Base-by-base conservation (phyloP, 2,888 invertebrate genomes). In the Orthosia incerta region DNA sequence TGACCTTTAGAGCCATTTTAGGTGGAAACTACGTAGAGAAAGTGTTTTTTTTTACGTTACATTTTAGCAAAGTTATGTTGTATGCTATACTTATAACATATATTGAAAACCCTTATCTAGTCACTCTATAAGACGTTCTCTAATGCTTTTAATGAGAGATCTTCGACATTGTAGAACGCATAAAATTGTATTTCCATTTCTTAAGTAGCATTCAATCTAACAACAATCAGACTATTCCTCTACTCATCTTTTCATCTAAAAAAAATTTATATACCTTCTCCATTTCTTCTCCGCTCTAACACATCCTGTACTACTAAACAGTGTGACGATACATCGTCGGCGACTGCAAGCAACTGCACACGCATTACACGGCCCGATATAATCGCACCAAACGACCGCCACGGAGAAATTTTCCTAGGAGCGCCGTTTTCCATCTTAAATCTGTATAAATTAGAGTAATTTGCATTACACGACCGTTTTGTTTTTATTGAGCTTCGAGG, bases 311-410 rank as follows among this genome's bases (percentile, higher is more conserved):
- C 12, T 46, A 62, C 72, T 83, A 57, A 18, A 80, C 85, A 70
- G 66, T 83, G 82, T 88, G 71, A 79, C 77, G 72, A 79, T 88
- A 87, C 82, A 87, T 89, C 82, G 86, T 82, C 76, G 74, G 67
- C 69, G 87, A 81, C 86, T 86, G 84, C 92, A 89, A 90, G 91
- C 89, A 83, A 91, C 90, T 90, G 90, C 88, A 88, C 91, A 93
- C 93, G 92, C 94, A 92, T 92, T 92, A 92, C 92, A 91, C 84
- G 93, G 87, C 87, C 88, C 90, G 91, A 92, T 92, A 90, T 92
- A 92, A 92, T 92, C 91, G 92, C 87, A 80, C 91, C 90, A 92
- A 94, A 93, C 93, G 93, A 93, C 92, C 91, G 90, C 89, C 89
- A 75, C 85, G 71, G 91, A 91, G 92, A 93, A 93, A 94, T 91